A percentile compares a stretch with the other conserved stretches of the same genome.
Evolutionary conservation across 2,113 vertebrate species (phyloP).

Genomic region (Sphaerodactylus townsendi): DNA sequence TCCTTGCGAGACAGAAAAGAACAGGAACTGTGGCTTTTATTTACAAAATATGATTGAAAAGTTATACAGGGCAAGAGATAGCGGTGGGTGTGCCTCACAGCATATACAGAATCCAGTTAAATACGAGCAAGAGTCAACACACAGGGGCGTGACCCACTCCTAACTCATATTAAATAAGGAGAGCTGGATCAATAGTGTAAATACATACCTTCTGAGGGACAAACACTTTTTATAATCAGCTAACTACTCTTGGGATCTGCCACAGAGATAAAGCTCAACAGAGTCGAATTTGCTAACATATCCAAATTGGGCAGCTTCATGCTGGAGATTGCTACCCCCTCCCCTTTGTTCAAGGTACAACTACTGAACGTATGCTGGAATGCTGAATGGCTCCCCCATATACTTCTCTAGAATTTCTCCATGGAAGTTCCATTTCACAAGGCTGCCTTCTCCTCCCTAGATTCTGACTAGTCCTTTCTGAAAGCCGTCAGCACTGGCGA

Average conservation of each 20-base stretch:
- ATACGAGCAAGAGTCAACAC: too few species aligned
- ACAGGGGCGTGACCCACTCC: not conserved
- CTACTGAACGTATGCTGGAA: not conserved
- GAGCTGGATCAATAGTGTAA: not conserved
- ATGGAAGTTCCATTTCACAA: not conserved
- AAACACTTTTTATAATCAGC: not conserved
- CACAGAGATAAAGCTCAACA: not conserved
- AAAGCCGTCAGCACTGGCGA: not conserved
- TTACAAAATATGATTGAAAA: not conserved
- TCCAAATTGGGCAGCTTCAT: not conserved
- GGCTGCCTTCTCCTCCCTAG: not conserved
- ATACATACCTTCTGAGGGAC: not conserved
- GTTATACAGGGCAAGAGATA: not conserved
- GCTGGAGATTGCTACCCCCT: not conserved
- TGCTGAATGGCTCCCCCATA: not conserved
- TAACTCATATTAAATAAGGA: too few species aligned
- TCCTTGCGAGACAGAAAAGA: too few species aligned
- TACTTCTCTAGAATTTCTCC: not conserved
- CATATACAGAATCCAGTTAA: too few species aligned
- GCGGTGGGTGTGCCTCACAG: not conserved
- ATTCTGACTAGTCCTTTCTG: not conserved
- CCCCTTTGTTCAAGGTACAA: not conserved
- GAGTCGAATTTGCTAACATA: not conserved
- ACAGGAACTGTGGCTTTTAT: not conserved
- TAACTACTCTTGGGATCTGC: not conserved